phyloP scores from a whole-genome alignment of 2,113 vertebrate species.

The Abramis brama region DNA sequence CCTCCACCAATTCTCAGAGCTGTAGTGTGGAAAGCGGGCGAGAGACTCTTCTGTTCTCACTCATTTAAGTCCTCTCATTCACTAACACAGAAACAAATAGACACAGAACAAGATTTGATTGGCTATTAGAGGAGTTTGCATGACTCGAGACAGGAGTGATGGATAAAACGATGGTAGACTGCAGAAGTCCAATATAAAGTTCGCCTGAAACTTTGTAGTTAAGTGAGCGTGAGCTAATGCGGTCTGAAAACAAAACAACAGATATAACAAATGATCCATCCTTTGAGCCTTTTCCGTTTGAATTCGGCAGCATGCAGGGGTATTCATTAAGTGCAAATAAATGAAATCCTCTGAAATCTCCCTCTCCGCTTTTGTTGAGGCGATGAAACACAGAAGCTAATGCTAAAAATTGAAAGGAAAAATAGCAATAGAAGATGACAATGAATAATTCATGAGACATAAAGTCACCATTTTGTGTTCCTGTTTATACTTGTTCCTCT shows the following conservation, averaged over 20 bases:
- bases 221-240: constrained; percentile 21
- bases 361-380: neutral
- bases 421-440: neutral
- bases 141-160: neutral
- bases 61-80: constrained; percentile 61
- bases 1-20: constrained; percentile 57
- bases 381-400: constrained; percentile 31
- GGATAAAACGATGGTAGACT: neutral
- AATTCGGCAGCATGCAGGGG: constrained; percentile 5
- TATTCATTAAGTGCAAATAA: constrained; percentile 33
- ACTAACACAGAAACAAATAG: constrained; percentile 67
- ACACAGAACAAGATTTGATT: constrained; percentile 2
- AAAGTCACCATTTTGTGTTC: constrained; percentile 35
- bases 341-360: constrained; percentile 38
- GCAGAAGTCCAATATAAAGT: constrained; percentile 8
- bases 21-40: constrained; percentile 63
- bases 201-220: neutral
- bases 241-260: constrained; percentile 22
- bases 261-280: constrained; percentile 30
- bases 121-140: constrained; percentile 10
- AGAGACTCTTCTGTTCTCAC: constrained; percentile 45
- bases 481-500: constrained; percentile 31
- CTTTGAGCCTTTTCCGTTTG: constrained; percentile 23
- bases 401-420: constrained; percentile 21
- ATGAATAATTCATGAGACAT: constrained; percentile 43